These are phyloP conservation scores for Willowsia nigromaculata DNA, from an alignment of 2,888 invertebrate genomes.

Conservation along the genomic window DNA sequence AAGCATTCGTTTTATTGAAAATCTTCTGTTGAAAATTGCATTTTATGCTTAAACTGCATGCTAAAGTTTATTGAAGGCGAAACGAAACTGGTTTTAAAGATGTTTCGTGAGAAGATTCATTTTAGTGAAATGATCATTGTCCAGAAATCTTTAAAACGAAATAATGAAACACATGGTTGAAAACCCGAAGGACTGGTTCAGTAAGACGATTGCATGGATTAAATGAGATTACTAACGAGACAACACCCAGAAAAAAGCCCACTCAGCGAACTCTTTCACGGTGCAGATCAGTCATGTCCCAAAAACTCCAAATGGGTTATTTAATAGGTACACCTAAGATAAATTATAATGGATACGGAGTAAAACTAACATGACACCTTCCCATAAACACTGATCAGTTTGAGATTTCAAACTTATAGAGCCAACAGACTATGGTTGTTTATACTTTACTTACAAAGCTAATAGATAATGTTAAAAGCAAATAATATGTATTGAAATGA, in stretches of 20 bases:
- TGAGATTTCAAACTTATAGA: too few relatives aligned
- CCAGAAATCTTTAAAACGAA: background rate
- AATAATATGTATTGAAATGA: too few relatives aligned
- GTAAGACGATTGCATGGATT: background rate
- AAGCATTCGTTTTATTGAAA: too few relatives aligned
- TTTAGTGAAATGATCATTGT: background rate
- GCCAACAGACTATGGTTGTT: too few relatives aligned
- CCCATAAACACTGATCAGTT: too few relatives aligned
- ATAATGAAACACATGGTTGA: background rate
- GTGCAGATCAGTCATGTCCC: too few relatives aligned
- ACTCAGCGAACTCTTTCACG: background rate
- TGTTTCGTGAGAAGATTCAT: background rate
- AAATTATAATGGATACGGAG: too few relatives aligned
- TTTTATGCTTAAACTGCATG: background rate
- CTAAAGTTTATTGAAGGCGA: background rate
- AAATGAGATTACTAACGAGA: background rate
- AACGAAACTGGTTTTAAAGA: conserved; percentile 1
- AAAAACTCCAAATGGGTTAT: background rate
- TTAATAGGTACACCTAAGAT: background rate
- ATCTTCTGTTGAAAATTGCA: background rate
- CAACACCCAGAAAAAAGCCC: conserved; percentile 53
- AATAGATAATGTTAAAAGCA: too few relatives aligned
- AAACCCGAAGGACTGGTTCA: conserved; percentile 45
- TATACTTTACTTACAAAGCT: too few relatives aligned
- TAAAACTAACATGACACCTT: too few relatives aligned